Evolutionary conservation across 2,113 vertebrate species (phyloP).

Genomic region (Donacobius atricapilla): DNA sequence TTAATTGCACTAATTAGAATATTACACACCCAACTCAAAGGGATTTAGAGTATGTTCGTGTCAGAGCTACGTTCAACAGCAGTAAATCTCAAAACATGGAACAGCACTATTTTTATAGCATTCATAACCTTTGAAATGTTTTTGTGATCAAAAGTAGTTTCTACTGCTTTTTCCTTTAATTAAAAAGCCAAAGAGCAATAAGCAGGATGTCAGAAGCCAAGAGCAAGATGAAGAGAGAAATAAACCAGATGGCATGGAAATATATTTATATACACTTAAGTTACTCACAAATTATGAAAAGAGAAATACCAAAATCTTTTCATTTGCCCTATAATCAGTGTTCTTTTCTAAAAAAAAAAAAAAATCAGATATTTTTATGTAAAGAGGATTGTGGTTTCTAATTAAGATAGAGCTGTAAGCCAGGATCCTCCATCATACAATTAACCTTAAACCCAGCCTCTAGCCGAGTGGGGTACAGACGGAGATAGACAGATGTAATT

Average conservation of each 20-base stretch:
- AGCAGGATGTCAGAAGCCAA: not conserved
- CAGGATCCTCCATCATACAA: not conserved
- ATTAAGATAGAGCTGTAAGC: slow-evolving; percentile 35
- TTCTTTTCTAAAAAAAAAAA: not conserved
- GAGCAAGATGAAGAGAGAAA: slow-evolving; percentile 5
- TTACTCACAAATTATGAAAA: not conserved
- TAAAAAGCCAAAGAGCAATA: slow-evolving; percentile 16
- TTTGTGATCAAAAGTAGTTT: not conserved
- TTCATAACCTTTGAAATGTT: not conserved
- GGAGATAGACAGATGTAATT: slow-evolving; percentile 41
- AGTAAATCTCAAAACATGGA: not conserved
- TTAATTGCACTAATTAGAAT: not conserved
- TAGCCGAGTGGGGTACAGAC: not conserved
- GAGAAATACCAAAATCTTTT: slow-evolving; percentile 6
- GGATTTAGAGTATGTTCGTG: not conserved
- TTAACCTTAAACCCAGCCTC: slow-evolving; percentile 36
- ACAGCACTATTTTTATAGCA: not conserved
- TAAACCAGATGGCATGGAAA: slow-evolving; percentile 5
- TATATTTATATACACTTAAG: not conserved
- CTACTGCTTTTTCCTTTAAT: not conserved
- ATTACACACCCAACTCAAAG: not conserved
- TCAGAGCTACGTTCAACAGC: not conserved
- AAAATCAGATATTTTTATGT: not conserved
- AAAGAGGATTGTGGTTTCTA: slow-evolving; percentile 29
- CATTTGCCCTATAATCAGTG: not conserved